phyloP scores from a whole-genome alignment of 2,113 vertebrate species.

The Lathamus discolor region DNA sequence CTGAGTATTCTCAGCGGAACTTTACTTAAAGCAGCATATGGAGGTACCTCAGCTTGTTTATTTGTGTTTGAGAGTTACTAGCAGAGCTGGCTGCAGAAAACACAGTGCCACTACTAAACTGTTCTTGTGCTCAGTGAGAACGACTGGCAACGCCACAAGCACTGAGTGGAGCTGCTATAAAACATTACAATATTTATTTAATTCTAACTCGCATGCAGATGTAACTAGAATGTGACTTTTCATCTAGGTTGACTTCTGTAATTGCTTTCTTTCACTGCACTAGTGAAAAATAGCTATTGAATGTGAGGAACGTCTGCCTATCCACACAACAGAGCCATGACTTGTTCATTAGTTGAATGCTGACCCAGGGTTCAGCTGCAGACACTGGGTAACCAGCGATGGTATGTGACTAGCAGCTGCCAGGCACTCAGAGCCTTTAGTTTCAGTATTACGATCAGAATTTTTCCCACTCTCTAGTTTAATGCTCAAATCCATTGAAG shows the following conservation, averaged over 20 bases:
- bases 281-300: background rate
- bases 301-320: background rate
- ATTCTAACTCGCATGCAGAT: background rate
- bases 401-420: background rate
- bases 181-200: background rate
- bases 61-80: background rate
- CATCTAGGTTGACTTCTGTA: background rate
- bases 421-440: background rate
- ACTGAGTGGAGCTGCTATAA: background rate
- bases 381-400: background rate
- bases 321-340: background rate
- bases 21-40: background rate
- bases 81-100: background rate
- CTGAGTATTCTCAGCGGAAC: background rate
- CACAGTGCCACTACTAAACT: background rate
- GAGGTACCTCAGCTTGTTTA: background rate
- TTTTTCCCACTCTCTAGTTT: background rate
- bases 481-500: background rate
- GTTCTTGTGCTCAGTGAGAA: background rate
- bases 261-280: background rate
- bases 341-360: background rate
- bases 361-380: background rate
- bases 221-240: background rate
- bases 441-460: background rate
- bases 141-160: background rate